These are phyloP conservation scores for Melanostoma mellinum DNA, from an alignment of 2,888 invertebrate genomes.

Conservation along the genomic window DNA sequence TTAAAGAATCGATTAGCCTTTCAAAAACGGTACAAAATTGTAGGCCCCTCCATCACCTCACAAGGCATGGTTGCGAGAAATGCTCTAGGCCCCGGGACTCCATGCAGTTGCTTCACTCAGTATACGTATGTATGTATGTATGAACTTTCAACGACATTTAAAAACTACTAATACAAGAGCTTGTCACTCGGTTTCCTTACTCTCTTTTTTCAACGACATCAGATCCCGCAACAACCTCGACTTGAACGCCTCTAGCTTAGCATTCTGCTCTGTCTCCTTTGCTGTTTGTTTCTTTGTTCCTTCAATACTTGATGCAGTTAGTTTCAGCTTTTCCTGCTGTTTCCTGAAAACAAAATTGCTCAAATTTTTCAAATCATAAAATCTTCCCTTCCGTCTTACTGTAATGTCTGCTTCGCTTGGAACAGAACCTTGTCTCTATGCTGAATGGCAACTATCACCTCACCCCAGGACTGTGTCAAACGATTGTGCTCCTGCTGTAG, in stretches of 20 bases:
- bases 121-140: too few species aligned
- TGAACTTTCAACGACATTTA: too few species aligned
- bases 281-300: conserved; percentile 86
- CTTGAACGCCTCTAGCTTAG: conserved; percentile 85
- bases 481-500: conserved; percentile 87
- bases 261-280: conserved; percentile 87
- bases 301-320: conserved; percentile 85
- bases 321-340: conserved; percentile 84
- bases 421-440: conserved; percentile 87
- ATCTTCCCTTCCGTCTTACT: conserved; percentile 80
- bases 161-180: too few species aligned
- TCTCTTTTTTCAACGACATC: conserved; percentile 75
- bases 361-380: not conserved
- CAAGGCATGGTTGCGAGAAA: too few species aligned
- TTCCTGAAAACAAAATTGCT: conserved; percentile 81
- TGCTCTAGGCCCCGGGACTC: too few species aligned
- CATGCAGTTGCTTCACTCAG: too few species aligned
- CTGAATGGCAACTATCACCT: conserved; percentile 87
- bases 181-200: conserved; percentile 74
- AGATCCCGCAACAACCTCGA: conserved; percentile 85
- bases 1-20: too few species aligned
- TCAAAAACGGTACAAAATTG: too few species aligned
- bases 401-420: conserved; percentile 85
- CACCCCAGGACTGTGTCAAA: conserved; percentile 88
- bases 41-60: too few species aligned